Evolutionary conservation across 2,888 invertebrate genomes (phyloP).

Genomic region (Glyphotaelius pellucidus): DNA sequence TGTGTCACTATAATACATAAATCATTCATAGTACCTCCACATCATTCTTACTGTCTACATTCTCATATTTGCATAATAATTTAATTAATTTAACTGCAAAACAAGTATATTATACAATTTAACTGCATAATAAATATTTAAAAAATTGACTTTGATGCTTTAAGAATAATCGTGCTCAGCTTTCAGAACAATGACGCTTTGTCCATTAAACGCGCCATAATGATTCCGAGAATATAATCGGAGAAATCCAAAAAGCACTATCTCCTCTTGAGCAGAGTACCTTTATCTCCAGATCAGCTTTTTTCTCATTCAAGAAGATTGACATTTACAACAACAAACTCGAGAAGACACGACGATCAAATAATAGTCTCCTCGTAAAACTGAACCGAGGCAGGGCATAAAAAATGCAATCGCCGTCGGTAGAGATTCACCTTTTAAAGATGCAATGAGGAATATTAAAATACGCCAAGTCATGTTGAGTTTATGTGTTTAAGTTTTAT

Average conservation of each 20-base stretch:
- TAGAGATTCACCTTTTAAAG: neutral
- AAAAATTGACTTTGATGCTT: neutral
- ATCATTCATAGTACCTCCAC: no score
- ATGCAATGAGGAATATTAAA: neutral
- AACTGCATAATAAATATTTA: no score
- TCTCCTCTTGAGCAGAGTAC: neutral
- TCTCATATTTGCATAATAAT: no score
- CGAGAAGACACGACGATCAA: neutral
- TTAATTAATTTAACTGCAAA: no score
- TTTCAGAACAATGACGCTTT: conserved; percentile 47
- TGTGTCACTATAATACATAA: no score
- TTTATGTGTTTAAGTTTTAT: neutral
- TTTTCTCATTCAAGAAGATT: conserved; percentile 26
- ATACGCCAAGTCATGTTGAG: neutral
- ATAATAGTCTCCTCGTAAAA: conserved; percentile 6
- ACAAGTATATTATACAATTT: no score
- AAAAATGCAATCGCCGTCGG: conserved; percentile 31
- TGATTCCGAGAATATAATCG: conserved; percentile 45
- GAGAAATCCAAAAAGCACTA: conserved; percentile 25
- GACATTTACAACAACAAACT: conserved; percentile 31
- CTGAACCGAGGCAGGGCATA: neutral
- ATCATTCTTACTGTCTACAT: no score
- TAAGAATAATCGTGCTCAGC: conserved; percentile 20
- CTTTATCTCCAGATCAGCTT: conserved; percentile 16
- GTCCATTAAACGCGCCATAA: conserved; percentile 49